Evolutionary conservation across 2,113 vertebrate genomes (phyloP).

Genomic region (Paramisgurnus dabryanus): DNA sequence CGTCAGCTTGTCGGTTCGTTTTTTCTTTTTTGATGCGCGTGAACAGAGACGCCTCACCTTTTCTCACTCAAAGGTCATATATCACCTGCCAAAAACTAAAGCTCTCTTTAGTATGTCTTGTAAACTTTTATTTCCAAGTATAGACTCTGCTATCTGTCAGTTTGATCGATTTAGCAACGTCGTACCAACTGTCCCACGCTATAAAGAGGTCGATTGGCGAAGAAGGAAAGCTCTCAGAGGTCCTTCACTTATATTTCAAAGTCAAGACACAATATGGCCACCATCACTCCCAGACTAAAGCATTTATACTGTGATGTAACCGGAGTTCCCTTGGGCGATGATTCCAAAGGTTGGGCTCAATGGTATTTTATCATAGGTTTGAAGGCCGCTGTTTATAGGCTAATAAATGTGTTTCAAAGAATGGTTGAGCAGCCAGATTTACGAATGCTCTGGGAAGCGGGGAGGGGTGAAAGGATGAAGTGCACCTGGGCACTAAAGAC

Average conservation of each 20-base stretch:
- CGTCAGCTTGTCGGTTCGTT: background rate
- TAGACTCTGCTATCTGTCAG: background rate
- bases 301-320: background rate
- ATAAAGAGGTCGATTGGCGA: conserved; percentile 41
- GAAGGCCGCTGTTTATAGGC: conserved; percentile 62
- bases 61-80: conserved; percentile 15
- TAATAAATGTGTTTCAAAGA: conserved; percentile 61
- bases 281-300: background rate
- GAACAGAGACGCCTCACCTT: background rate
- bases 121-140: conserved; percentile 1
- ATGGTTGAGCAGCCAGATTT: conserved; percentile 29
- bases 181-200: background rate
- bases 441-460: conserved; percentile 17
- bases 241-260: conserved; percentile 17
- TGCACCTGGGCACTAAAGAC: background rate
- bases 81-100: background rate
- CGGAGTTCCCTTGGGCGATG: conserved; percentile 5
- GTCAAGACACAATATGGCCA: conserved; percentile 24
- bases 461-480: conserved; percentile 29
- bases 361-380: conserved; percentile 53
- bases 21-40: background rate
- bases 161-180: background rate
- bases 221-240: background rate
- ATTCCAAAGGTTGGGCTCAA: conserved; percentile 66
- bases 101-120: conserved; percentile 25